Evolutionary conservation across 2,113 vertebrate species (phyloP).

Genomic region (Hippotragus niger): DNA sequence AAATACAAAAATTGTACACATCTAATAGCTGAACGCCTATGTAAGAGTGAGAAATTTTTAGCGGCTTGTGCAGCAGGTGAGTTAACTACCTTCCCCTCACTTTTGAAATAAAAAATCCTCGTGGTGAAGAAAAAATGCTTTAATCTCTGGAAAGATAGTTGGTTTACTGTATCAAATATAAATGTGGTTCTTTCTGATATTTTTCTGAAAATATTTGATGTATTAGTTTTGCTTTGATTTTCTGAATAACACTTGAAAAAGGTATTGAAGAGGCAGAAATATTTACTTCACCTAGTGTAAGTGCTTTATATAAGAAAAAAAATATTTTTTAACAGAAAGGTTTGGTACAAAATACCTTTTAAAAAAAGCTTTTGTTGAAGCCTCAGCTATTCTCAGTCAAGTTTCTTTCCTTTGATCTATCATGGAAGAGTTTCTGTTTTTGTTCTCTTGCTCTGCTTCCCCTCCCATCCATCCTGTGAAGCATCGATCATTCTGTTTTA

Average conservation of each 20-base stretch:
- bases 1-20: slow-evolving; percentile 90
- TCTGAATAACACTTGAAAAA: not conserved
- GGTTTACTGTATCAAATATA: not conserved
- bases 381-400: not conserved
- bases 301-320: not conserved
- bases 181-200: not conserved
- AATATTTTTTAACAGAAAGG: not conserved
- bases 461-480: not conserved
- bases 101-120: not conserved
- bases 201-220: slow-evolving; percentile 12
- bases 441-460: not conserved
- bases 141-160: not conserved
- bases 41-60: slow-evolving; percentile 93
- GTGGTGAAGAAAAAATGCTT: not conserved
- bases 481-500: not conserved
- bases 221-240: not conserved
- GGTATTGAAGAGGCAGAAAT: not conserved
- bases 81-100: slow-evolving; percentile 54
- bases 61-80: slow-evolving; percentile 95
- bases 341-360: not conserved
- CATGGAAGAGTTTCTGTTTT: not conserved
- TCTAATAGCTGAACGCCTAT: slow-evolving; percentile 87
- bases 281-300: not conserved
- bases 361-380: not conserved
- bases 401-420: not conserved